These are phyloP conservation scores for Enteromius treurensis DNA, from an alignment of 2,797 vertebrate species.

Conservation along the genomic window DNA sequence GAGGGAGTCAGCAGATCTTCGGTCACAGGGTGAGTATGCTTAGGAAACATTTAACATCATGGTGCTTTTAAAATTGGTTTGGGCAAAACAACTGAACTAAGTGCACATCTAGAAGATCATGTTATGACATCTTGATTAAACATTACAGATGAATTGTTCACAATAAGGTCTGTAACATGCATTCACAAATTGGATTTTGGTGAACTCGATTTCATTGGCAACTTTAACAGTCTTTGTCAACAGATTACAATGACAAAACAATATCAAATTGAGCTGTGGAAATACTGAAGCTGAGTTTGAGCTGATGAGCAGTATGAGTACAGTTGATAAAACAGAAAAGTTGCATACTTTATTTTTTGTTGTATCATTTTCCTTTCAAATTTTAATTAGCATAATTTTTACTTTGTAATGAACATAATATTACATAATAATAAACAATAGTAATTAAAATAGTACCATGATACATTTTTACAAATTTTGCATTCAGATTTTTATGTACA, in stretches of 20 bases:
- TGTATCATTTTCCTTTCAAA: not conserved
- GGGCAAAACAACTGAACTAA: not conserved
- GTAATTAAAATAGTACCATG: not conserved
- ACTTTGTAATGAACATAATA: too few relatives aligned
- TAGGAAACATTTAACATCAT: not conserved
- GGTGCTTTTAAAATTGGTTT: not conserved
- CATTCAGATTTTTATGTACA: not conserved
- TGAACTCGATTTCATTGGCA: not conserved
- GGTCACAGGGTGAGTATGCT: constrained; percentile 88
- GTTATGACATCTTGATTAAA: not conserved
- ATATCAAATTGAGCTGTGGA: not conserved
- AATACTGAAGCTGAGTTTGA: not conserved
- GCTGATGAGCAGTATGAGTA: not conserved
- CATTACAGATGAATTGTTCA: not conserved
- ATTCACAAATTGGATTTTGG: not conserved
- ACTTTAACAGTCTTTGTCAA: not conserved
- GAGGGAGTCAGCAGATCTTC: constrained; percentile 98
- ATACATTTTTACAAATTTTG: not conserved
- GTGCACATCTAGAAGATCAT: not conserved
- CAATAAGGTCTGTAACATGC: not conserved
- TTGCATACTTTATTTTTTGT: not conserved
- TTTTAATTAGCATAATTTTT: not conserved
- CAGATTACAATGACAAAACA: not conserved
- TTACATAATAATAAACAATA: not conserved
- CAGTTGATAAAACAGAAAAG: not conserved